phyloP scores from a whole-genome alignment of 2,797 vertebrate genomes.

The Sciaenops ocellatus region DNA sequence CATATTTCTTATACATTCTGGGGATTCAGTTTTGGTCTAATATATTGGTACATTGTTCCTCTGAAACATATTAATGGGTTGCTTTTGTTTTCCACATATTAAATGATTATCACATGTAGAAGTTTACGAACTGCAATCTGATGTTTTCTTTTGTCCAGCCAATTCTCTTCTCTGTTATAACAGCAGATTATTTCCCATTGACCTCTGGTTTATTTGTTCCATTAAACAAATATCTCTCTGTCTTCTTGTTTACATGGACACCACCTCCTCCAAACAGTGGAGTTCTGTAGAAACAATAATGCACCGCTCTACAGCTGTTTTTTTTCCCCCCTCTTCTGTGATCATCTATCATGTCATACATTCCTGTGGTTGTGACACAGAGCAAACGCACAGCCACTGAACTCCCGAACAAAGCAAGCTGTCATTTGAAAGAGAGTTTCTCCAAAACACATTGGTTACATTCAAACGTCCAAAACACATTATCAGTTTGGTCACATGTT shows the following conservation, averaged over 20 bases:
- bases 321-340: not conserved
- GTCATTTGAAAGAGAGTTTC: slow-evolving; percentile 27
- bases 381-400: not conserved
- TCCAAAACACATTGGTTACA: slow-evolving; percentile 37
- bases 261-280: slow-evolving; percentile 14
- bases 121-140: not conserved
- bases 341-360: slow-evolving; percentile 45
- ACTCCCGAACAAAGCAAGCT: slow-evolving; percentile 37
- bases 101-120: not conserved
- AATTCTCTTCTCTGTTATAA: slow-evolving; percentile 5
- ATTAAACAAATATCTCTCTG: slow-evolving; percentile 9
- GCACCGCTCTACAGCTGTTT: slow-evolving; percentile 26
- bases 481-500: slow-evolving; percentile 31
- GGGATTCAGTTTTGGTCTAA: not conserved
- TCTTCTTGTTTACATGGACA: slow-evolving; percentile 32
- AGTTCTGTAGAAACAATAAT: slow-evolving; percentile 18
- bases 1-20: not conserved
- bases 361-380: slow-evolving; percentile 57
- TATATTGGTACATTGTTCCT: not conserved
- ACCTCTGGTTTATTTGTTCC: slow-evolving; percentile 17
- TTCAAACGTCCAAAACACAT: slow-evolving; percentile 49
- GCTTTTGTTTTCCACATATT: not conserved
- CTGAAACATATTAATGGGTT: not conserved
- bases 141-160: not conserved
- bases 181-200: slow-evolving; percentile 21